Conservation (phyloP, 1,140 invertebrate species). For the Dermatophagoides farinae region DNA sequence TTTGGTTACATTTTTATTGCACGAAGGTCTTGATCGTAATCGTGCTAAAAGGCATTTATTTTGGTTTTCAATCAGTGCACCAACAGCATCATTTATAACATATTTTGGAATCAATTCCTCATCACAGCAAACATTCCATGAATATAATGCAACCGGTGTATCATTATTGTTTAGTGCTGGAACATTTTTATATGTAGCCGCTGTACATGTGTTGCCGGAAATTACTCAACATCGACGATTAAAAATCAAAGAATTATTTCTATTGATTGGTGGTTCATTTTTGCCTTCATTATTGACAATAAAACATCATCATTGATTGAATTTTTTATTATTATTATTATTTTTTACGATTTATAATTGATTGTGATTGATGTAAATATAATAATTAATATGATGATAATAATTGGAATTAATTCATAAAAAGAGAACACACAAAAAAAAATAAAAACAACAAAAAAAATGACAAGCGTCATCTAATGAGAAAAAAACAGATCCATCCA, state of each 20-base stretch:
- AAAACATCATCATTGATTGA: slow-evolving; percentile 63
- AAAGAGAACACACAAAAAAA: neutral
- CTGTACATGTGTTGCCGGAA: slow-evolving; percentile 91
- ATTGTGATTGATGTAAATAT: neutral
- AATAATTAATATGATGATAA: neutral
- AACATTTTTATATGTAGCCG: slow-evolving; percentile 95
- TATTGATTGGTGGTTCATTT: slow-evolving; percentile 59
- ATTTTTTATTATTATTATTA: neutral
- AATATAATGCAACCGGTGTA: slow-evolving; percentile 74
- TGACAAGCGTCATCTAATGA: neutral
- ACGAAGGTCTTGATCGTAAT: slow-evolving; percentile 74
- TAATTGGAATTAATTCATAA: neutral
- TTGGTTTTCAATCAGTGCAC: slow-evolving; percentile 84
- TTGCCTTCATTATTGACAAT: slow-evolving; percentile 66
- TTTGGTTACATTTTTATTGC: slow-evolving; percentile 82
- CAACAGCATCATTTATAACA: slow-evolving; percentile 66
- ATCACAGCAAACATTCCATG: slow-evolving; percentile 45
- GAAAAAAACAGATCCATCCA: no score
- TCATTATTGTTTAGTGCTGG: slow-evolving; percentile 97
- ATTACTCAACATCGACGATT: slow-evolving; percentile 29
- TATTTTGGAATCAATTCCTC: slow-evolving; percentile 59
- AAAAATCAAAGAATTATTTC: slow-evolving; percentile 41
- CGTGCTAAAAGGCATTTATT: slow-evolving; percentile 69
- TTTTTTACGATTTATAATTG: neutral
- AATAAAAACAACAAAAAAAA: neutral